Percentiles rank a stretch among this genome's conserved stretches.
Evolutionary conservation across 2,113 vertebrate genomes (phyloP).

Genomic region (Alaudala cheleensis): DNA sequence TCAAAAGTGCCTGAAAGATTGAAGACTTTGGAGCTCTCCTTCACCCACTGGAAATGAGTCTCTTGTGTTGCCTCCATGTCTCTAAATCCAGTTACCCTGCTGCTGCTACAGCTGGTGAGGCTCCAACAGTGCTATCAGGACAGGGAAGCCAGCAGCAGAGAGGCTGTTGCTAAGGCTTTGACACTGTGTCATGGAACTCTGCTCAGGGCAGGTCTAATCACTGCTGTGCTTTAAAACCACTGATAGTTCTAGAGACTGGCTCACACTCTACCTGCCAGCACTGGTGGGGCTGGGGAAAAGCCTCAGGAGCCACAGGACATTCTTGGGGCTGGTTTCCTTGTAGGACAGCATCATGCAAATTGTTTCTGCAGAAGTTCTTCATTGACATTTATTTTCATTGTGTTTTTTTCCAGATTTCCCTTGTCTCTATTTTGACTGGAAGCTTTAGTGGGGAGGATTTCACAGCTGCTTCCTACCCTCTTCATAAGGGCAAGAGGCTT

Average conservation of each 20-base stretch:
- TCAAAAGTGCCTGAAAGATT: background rate
- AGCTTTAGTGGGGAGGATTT: background rate
- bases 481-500: background rate
- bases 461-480: background rate
- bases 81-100: background rate
- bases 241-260: background rate
- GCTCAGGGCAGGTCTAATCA: conserved; percentile 7
- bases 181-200: background rate
- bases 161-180: conserved; percentile 25
- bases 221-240: background rate
- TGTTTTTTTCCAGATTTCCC: background rate
- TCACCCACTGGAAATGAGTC: background rate
- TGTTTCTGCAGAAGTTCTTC: background rate
- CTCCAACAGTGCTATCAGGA: background rate
- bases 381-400: background rate
- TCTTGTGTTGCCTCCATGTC: background rate
- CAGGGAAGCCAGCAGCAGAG: background rate
- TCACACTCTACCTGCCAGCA: background rate
- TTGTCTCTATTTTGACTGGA: background rate
- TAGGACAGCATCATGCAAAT: background rate
- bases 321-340: background rate
- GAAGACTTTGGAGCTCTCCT: background rate
- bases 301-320: background rate
- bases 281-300: background rate
- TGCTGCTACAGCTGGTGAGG: background rate